Conservation (phyloP, 2,888 invertebrate genomes). For the Andrena dorsata region DNA sequence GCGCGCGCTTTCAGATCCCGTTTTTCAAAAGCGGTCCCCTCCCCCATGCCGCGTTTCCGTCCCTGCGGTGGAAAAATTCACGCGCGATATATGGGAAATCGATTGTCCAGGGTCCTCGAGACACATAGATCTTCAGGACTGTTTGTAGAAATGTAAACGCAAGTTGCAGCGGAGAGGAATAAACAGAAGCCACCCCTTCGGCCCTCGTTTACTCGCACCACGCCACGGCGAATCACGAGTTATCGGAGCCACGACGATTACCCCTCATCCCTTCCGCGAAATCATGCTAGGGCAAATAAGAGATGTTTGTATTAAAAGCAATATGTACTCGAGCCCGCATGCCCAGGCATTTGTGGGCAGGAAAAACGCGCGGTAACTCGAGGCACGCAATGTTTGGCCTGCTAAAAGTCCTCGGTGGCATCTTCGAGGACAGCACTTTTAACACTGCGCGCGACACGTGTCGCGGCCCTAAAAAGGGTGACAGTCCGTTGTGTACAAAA, state of each 20-base stretch:
- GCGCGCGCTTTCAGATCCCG: conserved; percentile 11
- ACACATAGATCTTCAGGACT: neutral
- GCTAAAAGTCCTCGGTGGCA: conserved; percentile 78
- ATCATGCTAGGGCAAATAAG: conserved; percentile 57
- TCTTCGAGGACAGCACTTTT: conserved; percentile 65
- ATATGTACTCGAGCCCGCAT: conserved; percentile 72
- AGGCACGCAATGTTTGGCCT: conserved; percentile 80
- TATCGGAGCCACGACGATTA: conserved; percentile 33
- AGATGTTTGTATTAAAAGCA: conserved; percentile 71
- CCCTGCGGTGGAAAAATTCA: neutral
- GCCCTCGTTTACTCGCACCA: conserved; percentile 20
- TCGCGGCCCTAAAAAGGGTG: conserved; percentile 63
- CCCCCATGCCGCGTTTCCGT: neutral
- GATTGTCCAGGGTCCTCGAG: neutral
- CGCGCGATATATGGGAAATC: conserved; percentile 3
- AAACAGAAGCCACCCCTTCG: neutral
- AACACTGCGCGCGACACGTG: conserved; percentile 63
- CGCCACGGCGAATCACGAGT: conserved; percentile 23
- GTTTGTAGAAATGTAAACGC: neutral
- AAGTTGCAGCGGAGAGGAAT: neutral
- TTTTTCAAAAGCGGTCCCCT: conserved; percentile 21
- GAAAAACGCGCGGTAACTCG: conserved; percentile 72
- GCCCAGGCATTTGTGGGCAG: conserved; percentile 39
- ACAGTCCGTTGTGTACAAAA: conserved; percentile 60
- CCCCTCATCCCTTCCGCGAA: conserved; percentile 48